Evolutionary conservation across 2,797 vertebrate genomes (phyloP).

Genomic region (Otus scops): DNA sequence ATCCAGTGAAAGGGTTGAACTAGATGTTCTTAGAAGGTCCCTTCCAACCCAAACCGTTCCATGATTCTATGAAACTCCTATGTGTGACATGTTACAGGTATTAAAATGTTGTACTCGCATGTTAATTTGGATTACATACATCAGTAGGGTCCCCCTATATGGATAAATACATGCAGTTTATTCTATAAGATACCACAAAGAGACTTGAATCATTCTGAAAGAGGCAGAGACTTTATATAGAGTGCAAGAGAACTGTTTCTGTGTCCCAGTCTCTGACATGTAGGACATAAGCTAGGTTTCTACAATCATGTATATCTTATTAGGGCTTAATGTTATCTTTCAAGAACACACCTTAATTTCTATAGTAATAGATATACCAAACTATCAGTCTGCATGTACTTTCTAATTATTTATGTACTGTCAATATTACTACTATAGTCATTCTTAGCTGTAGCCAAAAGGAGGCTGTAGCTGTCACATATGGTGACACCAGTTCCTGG

Average conservation of each 20-base stretch:
- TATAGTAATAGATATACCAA: not conserved
- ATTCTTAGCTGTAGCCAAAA: not conserved
- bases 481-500: not conserved
- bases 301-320: not conserved
- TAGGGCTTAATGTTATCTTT: not conserved
- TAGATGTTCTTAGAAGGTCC: not conserved
- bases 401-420: not conserved
- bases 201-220: not conserved
- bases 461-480: not conserved
- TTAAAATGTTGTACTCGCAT: not conserved
- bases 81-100: not conserved
- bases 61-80: not conserved
- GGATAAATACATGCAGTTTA: not conserved
- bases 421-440: not conserved
- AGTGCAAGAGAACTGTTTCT: not conserved
- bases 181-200: not conserved
- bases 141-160: not conserved
- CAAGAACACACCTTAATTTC: not conserved
- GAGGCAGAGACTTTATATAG: not conserved
- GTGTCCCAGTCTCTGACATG: too few species aligned
- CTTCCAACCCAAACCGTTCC: not conserved
- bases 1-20: not conserved
- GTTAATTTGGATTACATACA: not conserved
- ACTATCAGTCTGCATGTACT: not conserved
- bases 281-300: not conserved